Evolutionary conservation across 1,140 invertebrate species (phyloP).

Genomic region (Listronotus bonariensis): DNA sequence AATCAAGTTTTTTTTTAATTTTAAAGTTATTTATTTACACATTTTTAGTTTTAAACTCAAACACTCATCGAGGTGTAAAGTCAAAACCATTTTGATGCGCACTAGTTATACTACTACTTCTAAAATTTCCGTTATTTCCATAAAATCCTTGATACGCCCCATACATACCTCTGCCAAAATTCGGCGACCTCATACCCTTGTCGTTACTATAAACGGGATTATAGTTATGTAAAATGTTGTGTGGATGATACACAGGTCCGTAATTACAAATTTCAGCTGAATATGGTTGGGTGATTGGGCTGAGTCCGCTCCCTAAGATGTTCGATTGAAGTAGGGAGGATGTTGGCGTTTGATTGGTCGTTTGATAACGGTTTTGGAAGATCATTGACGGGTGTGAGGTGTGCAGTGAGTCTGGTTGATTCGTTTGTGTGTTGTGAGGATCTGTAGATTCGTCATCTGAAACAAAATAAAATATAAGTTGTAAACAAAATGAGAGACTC

Average conservation of each 20-base stretch:
- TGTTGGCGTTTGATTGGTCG: constrained; percentile 32
- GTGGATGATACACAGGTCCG: constrained; percentile 53
- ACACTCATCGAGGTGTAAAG: constrained; percentile 48
- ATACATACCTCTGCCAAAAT: constrained; percentile 49
- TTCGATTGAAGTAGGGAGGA: constrained; percentile 46
- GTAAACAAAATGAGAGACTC: too few species aligned
- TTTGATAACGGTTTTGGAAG: constrained; percentile 47
- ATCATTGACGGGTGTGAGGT: constrained; percentile 38
- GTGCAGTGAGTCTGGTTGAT: constrained; percentile 27
- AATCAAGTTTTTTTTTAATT: too few species aligned
- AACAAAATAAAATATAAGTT: constrained; percentile 37
- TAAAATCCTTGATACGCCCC: constrained; percentile 51
- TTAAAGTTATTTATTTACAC: too few species aligned
- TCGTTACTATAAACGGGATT: constrained; percentile 52
- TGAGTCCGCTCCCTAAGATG: constrained; percentile 44
- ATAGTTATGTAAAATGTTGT: constrained; percentile 54
- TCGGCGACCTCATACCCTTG: constrained; percentile 44
- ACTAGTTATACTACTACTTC: constrained; percentile 38
- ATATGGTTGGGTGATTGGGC: constrained; percentile 51
- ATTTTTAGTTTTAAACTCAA: not conserved
- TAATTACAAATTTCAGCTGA: constrained; percentile 53
- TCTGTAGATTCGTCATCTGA: constrained; percentile 45
- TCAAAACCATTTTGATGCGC: constrained; percentile 50
- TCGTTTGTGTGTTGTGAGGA: constrained; percentile 17
- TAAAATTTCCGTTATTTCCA: constrained; percentile 45